phyloP scores from a whole-genome alignment of 1,140 invertebrate genomes.

The Cecropterus lyciades region DNA sequence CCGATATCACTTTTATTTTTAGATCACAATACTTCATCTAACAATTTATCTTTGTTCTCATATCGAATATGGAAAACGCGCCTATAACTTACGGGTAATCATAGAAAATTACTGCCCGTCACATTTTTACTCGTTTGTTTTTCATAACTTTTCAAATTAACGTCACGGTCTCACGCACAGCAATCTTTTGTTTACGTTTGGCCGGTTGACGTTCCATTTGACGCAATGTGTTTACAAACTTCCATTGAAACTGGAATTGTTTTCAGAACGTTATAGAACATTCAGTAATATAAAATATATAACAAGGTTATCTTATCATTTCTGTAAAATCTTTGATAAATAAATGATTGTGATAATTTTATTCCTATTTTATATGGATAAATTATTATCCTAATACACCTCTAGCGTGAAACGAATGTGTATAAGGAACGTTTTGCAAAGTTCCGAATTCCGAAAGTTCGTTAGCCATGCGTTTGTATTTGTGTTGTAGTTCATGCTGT shows the following conservation, averaged over 20 bases:
- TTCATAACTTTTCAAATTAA: constrained; percentile 60
- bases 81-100: constrained; percentile 15
- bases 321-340: background rate
- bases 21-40: constrained; percentile 37
- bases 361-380: too few relatives aligned
- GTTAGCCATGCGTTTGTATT: background rate
- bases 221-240: constrained; percentile 14
- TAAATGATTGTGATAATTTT: background rate
- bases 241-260: background rate
- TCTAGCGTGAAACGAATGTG: background rate
- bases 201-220: constrained; percentile 44
- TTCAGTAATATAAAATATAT: too few relatives aligned
- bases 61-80: constrained; percentile 6
- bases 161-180: constrained; percentile 49
- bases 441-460: constrained; percentile 1
- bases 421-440: constrained; percentile 2
- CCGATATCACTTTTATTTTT: constrained; percentile 64
- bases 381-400: background rate
- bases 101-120: constrained; percentile 25
- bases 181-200: constrained; percentile 53
- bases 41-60: constrained; percentile 18
- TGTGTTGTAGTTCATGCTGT: too few relatives aligned
- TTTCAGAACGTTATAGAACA: too few relatives aligned
- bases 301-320: too few relatives aligned
- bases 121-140: constrained; percentile 50